Percentiles rank a stretch among this genome's conserved stretches.
Conservation (phyloP, 2,113 vertebrate species). For the Xenopus borealis region DNA sequence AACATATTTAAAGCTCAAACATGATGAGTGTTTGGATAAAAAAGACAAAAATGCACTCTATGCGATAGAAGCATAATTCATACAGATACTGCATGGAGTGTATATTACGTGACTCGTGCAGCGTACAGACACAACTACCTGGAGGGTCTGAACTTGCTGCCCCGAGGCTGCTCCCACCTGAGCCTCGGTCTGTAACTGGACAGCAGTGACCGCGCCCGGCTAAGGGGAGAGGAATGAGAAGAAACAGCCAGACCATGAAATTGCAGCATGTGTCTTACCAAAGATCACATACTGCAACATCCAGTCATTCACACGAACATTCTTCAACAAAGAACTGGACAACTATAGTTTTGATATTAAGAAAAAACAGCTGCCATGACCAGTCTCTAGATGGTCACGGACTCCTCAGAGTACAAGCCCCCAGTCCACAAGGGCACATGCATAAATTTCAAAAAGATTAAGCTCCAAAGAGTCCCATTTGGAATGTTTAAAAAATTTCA, state of each 20-base stretch:
- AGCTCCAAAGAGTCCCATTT: too few relatives aligned
- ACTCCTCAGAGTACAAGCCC: too few relatives aligned
- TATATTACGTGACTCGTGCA: background rate
- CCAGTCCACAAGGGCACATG: too few relatives aligned
- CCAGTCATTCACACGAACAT: background rate
- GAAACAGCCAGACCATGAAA: constrained; percentile 46
- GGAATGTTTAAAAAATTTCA: too few relatives aligned
- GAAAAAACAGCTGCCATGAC: too few relatives aligned
- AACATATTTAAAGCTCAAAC: background rate
- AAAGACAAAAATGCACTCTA: background rate
- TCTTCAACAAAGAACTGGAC: background rate
- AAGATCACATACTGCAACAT: background rate
- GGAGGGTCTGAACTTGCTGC: constrained; percentile 99
- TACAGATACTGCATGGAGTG: constrained; percentile 7
- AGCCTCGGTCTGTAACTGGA: constrained; percentile 97
- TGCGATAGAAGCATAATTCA: background rate
- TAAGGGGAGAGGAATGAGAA: constrained; percentile 83
- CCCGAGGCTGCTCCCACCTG: constrained; percentile 94
- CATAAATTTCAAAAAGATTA: too few relatives aligned
- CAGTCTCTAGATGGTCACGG: too few relatives aligned
- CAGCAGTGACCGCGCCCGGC: constrained; percentile 97
- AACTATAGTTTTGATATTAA: too few relatives aligned
- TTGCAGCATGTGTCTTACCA: background rate
- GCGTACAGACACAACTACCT: constrained; percentile 90
- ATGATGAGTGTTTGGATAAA: background rate